Evolutionary conservation across 1,140 invertebrate species (phyloP).

Genomic region (Trichonephila inaurata): DNA sequence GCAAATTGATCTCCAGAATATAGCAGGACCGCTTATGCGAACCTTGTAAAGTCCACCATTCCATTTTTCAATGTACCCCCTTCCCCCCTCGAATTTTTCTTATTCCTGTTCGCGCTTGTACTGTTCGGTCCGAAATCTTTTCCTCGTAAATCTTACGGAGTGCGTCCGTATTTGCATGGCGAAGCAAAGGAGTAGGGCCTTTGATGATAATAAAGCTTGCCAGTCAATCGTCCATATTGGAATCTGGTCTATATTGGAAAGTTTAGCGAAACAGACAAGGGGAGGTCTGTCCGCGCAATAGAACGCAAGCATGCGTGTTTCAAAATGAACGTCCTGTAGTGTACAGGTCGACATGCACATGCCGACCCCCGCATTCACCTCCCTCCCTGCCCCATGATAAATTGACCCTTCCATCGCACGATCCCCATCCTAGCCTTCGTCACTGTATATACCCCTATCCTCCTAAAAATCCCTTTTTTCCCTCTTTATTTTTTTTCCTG

Average conservation of each 20-base stretch:
- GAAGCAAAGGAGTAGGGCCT: slow-evolving; percentile 10
- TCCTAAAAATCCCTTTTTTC: slow-evolving; percentile 69
- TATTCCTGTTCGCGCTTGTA: slow-evolving; percentile 22
- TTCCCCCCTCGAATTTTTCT: neutral
- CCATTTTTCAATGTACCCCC: slow-evolving; percentile 57
- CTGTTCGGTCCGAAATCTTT: slow-evolving; percentile 32
- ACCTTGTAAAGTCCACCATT: slow-evolving; percentile 21
- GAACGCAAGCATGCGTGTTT: slow-evolving; percentile 71
- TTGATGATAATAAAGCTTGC: slow-evolving; percentile 74
- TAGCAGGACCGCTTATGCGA: neutral
- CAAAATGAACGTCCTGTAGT: slow-evolving; percentile 73
- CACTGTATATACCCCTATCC: slow-evolving; percentile 76
- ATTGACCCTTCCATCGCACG: slow-evolving; percentile 75
- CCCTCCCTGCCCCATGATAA: slow-evolving; percentile 58
- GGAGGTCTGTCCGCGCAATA: slow-evolving; percentile 56
- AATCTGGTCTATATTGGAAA: slow-evolving; percentile 74
- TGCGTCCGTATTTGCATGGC: slow-evolving; percentile 40
- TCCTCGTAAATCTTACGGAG: slow-evolving; percentile 38
- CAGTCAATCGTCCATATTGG: slow-evolving; percentile 75
- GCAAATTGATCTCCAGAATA: neutral
- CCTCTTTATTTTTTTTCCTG: slow-evolving; percentile 52
- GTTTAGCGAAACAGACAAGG: slow-evolving; percentile 74
- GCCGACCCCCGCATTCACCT: neutral
- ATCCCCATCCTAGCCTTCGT: slow-evolving; percentile 60
- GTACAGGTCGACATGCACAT: slow-evolving; percentile 64